These are phyloP conservation scores for Colinus virginianus DNA, from an alignment of 2,113 vertebrate species.

Conservation along the genomic window DNA sequence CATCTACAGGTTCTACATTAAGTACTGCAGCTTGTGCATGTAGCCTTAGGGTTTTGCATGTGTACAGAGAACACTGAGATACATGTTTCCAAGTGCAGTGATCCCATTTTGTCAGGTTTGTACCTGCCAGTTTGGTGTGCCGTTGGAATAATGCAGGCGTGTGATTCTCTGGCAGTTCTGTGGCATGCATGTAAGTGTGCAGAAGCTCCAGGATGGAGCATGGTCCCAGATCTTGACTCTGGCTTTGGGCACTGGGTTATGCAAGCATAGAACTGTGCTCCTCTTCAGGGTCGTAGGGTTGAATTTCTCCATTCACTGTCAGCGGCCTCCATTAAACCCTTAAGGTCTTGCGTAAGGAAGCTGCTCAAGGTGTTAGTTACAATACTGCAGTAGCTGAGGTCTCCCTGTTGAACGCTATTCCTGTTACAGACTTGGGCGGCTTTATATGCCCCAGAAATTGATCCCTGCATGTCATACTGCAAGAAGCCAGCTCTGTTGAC, in stretches of 20 bases:
- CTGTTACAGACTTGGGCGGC: fast-evolving
- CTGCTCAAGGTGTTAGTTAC: neutral
- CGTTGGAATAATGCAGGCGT: neutral
- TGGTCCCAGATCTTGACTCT: neutral
- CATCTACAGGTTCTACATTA: neutral
- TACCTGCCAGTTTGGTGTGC: neutral
- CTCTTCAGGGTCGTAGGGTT: neutral
- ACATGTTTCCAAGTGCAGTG: neutral
- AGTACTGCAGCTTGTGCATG: neutral
- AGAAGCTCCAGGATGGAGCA: neutral
- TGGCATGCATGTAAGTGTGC: neutral
- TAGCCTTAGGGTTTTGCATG: neutral
- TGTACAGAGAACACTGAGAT: neutral
- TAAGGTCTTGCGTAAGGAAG: neutral
- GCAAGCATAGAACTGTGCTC: neutral
- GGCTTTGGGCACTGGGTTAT: neutral
- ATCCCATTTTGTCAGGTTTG: neutral
- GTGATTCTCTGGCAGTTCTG: neutral
- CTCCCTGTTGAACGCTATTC: neutral
- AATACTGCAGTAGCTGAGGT: neutral
- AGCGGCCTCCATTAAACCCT: neutral
- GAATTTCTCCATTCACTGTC: neutral
- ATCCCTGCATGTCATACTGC: neutral
- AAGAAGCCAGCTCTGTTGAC: neutral
- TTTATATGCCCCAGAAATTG: neutral